Conservation (phyloP, 2,113 vertebrate species). For the Mesitornis unicolor region DNA sequence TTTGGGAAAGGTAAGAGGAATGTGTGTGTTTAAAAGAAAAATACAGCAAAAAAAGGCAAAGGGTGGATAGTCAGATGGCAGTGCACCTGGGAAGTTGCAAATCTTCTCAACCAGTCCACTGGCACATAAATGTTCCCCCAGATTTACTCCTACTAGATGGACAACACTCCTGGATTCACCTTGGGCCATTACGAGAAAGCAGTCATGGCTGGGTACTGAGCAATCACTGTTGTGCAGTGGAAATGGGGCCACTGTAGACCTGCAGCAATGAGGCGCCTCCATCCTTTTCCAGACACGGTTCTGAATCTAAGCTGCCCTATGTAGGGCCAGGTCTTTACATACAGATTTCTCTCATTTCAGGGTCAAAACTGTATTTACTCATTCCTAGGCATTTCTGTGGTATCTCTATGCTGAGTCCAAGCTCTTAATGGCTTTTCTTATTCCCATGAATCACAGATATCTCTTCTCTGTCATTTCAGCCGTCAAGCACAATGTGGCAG, state of each 20-base stretch:
- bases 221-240: background rate
- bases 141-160: background rate
- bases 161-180: background rate
- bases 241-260: background rate
- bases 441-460: background rate
- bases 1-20: background rate
- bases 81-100: no score
- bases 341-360: background rate
- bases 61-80: background rate
- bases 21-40: fast-evolving
- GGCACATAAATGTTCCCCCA: background rate
- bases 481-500: background rate
- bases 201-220: no score
- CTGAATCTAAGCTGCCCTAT: background rate
- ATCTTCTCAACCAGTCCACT: background rate
- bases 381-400: background rate
- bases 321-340: background rate
- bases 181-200: background rate
- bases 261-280: background rate
- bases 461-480: background rate
- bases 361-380: background rate
- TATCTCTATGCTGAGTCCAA: background rate
- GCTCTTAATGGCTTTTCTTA: background rate
- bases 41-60: background rate
- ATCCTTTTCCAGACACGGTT: background rate